Evolutionary conservation across 2,113 vertebrate species (phyloP).

Genomic region (Chaetura pelagica): DNA sequence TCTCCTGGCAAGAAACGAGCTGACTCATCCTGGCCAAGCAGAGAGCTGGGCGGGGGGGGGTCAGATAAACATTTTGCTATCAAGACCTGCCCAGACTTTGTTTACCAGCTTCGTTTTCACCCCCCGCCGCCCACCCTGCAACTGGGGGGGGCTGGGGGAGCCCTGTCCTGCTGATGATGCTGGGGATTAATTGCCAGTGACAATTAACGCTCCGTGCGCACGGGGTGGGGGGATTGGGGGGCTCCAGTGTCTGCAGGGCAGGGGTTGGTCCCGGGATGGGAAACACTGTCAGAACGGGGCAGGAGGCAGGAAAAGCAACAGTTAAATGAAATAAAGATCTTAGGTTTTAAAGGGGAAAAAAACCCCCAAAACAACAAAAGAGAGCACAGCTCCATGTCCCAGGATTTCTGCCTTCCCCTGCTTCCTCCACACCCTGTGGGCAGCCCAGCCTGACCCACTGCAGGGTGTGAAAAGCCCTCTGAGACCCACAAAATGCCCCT

Average conservation of each 20-base stretch:
- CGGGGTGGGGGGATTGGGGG: fast-evolving
- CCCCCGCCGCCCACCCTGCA: neutral
- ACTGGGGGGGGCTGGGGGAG: neutral
- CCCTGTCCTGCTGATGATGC: fast-evolving
- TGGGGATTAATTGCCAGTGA: neutral
- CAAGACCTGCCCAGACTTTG: constrained; percentile 21
- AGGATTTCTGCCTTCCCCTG: neutral
- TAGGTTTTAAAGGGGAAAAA: too few relatives aligned
- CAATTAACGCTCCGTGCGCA: fast-evolving
- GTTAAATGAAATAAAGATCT: fast-evolving
- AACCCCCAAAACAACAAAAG: too few relatives aligned
- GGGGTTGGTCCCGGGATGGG: neutral
- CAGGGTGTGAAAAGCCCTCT: neutral
- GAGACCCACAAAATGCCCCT: neutral
- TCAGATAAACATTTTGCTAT: constrained; percentile 47
- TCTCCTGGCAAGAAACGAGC: neutral
- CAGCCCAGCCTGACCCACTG: neutral
- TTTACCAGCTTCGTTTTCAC: neutral
- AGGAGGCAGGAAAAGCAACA: fast-evolving
- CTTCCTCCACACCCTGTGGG: neutral
- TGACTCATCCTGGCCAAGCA: constrained; percentile 41
- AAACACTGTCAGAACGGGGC: fast-evolving
- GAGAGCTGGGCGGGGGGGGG: constrained; percentile 20
- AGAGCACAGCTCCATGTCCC: fast-evolving
- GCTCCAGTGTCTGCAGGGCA: neutral